Evolutionary conservation across 2,113 vertebrate species (phyloP).

Genomic region (Urocolius indicus): DNA sequence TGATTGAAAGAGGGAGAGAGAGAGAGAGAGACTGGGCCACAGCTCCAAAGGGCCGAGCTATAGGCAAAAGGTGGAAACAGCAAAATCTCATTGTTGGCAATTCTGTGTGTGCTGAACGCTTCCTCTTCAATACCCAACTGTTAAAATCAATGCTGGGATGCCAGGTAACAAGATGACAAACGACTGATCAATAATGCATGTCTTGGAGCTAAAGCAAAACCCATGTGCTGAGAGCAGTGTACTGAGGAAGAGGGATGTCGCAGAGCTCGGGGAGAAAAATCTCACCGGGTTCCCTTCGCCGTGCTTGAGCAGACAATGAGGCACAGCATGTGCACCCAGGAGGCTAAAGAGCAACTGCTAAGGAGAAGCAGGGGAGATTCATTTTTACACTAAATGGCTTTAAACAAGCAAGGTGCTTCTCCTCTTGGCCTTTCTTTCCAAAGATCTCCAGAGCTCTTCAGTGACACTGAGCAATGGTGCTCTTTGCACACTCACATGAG

Average conservation of each 20-base stretch:
- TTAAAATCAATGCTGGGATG: constrained; percentile 53
- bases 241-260: constrained; percentile 37
- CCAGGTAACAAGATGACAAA: constrained; percentile 42
- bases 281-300: constrained; percentile 13
- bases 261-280: not conserved
- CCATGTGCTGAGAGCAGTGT: not conserved
- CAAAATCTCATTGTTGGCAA: not conserved
- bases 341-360: not conserved
- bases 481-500: not conserved
- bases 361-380: not conserved
- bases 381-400: not conserved
- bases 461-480: not conserved
- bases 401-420: not conserved
- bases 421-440: not conserved
- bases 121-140: not conserved
- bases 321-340: not conserved
- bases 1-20: not conserved
- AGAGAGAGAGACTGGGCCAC: not conserved
- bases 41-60: not conserved
- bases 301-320: not conserved
- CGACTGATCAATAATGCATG: constrained; percentile 63
- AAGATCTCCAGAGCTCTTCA: not conserved
- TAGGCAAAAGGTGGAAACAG: not conserved
- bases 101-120: not conserved
- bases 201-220: constrained; percentile 38